Base-by-base conservation (phyloP, 2,113 vertebrate genomes). In the Perca schrenkii region DNA sequence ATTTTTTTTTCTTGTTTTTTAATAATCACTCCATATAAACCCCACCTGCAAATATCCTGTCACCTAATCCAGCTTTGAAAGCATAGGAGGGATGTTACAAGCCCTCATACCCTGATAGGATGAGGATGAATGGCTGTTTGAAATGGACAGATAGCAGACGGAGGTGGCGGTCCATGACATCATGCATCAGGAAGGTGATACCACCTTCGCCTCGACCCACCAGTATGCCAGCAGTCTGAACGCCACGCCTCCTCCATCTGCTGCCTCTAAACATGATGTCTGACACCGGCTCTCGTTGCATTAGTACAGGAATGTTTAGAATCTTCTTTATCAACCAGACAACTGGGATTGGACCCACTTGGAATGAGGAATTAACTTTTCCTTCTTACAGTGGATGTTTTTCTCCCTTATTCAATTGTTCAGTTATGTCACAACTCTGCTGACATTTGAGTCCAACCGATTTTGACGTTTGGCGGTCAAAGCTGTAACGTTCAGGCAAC, bases 51-150 rank as follows among this genome's bases (percentile, higher is more conserved):
- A 6, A 34, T 22, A 47, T 14, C 15, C 28, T 5, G 4, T 63
- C n/a, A 67, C 63, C 47, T 28, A 25, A 28, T 11, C 1, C 3
- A 6, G 28, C 85, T 73, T 66, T 82, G 81, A 87, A 85, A 91
- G 76, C 73, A 52, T 25, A 91, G 81, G 34, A 62, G 71, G 50
- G 76, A 78, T 63, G 91, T 92, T 74, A 36, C 85, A 40, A 82
- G 84, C 88, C 89, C 91, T 89, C 90, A 92, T 88, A 22, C 77
- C 83, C 80, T 11, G 74, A 78, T 86, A 81, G 69, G 80, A 76
- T 74, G 28, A 56, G 74, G 79, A 62, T 84, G 80, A 90, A 85
- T 14, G 31, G 77, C 22, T 3, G 1, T 57, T 43, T 21, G 60
- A 52, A 77, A 71, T 77, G 52, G 74, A 67, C 58, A 28, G 60